Conservation (phyloP, 2,113 vertebrate genomes). For the human (Homo sapiens) region DNA sequence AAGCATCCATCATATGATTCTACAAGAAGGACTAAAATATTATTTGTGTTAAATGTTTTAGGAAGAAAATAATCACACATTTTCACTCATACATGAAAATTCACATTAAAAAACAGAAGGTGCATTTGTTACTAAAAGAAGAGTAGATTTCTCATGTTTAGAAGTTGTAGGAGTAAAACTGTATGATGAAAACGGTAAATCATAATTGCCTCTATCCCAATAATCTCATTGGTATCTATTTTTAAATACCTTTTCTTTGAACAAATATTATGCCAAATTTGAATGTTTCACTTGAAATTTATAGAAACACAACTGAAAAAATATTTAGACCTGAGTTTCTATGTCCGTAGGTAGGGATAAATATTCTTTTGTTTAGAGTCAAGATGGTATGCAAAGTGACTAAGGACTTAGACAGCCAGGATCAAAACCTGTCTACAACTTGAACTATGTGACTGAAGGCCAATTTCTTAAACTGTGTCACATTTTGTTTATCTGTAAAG, state of each 20-base stretch:
- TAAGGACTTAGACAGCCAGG: neutral
- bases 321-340: neutral
- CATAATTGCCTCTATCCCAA: neutral
- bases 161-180: neutral
- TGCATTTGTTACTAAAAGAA: neutral
- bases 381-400: neutral
- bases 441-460: neutral
- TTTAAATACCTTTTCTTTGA: neutral
- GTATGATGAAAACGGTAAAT: neutral
- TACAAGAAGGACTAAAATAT: neutral
- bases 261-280: neutral
- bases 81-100: neutral
- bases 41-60: neutral
- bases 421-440: neutral
- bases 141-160: neutral
- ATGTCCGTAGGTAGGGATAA: neutral
- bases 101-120: neutral
- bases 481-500: neutral
- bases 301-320: neutral
- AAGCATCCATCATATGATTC: neutral
- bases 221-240: neutral
- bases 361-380: neutral
- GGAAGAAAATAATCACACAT: neutral
- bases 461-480: neutral
- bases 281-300: neutral